A percentile compares a stretch with the other conserved stretches of the same genome.
Conservation (phyloP, 35 echinoderm and acorn worm genomes). For the Acanthaster planci region DNA sequence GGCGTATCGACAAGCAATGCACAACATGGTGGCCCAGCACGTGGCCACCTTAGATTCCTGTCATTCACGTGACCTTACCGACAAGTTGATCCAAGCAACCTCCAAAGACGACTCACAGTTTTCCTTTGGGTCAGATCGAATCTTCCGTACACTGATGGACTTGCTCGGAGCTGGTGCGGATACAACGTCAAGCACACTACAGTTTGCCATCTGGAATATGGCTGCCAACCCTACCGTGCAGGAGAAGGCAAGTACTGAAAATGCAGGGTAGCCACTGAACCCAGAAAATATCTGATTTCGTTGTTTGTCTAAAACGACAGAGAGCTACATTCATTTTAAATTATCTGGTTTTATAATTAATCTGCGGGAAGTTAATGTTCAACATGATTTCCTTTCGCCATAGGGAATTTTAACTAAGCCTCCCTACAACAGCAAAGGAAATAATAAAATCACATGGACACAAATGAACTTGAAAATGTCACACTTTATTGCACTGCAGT, state of each 20-base stretch:
- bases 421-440: too few species aligned
- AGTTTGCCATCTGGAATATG: constrained; percentile 2
- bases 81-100: background rate
- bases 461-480: too few species aligned
- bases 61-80: background rate
- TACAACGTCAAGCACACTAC: constrained; percentile 51
- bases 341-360: too few species aligned
- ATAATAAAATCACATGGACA: too few species aligned
- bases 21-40: background rate
- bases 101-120: background rate
- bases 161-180: constrained; percentile 53
- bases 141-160: constrained; percentile 23
- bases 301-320: too few species aligned
- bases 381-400: too few species aligned
- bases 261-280: too few species aligned
- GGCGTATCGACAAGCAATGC: background rate
- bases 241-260: background rate
- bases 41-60: background rate
- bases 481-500: too few species aligned
- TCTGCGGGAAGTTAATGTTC: too few species aligned
- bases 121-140: background rate
- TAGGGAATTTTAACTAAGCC: too few species aligned
- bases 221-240: background rate
- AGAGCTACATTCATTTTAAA: too few species aligned
- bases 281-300: too few species aligned